Evolutionary conservation across 2,888 invertebrate genomes (phyloP), one percentile per base, ranked within the genome.

Genomic region (Congeria kusceri): DNA sequence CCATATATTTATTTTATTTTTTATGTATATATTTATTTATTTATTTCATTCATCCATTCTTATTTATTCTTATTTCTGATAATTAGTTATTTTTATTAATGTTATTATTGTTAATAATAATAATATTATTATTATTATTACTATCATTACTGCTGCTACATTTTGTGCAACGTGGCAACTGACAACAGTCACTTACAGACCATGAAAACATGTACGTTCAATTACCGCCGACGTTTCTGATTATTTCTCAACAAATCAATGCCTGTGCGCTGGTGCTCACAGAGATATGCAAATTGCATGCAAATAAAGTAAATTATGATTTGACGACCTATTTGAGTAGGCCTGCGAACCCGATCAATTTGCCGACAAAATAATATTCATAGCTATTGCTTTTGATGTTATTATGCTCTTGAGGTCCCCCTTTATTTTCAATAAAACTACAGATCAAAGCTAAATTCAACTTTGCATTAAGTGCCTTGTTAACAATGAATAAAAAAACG

Each of bases 361-460:
- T 47, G 49, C 53, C 53, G 63, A 53, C 49, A 58, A 68, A 75
- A 80, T 80, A 62, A 76, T 69, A 75, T 72, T 80, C 76, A 80
- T 72, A 76, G 59, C 64, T 56, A 58, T 28, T 28, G 62, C 75
- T 75, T 80, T 80, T 80, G 80, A 80, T 67, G 80, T 72, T 76
- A 74, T 72, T 49, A 69, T 71, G 57, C 68, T 57, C 47, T 72
- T 57, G 57, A 53, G 53, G 20, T 9, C 61, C 29, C 64, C 58
- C 56, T 56, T 63, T 65, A 58, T 67, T 53, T 47, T 71, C 61
- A 72, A 72, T 72, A 61, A 70, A 59, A 28, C 47, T 29, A 15
- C 15, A 80, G 75, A 72, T 80, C 80, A 80, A 80, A 80, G 80
- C 44, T 39, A 49, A 49, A 64, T 61, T 47, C 53, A 67, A 62